Base-by-base conservation (phyloP, 1,140 invertebrate genomes). In the Caerostris darwini region DNA sequence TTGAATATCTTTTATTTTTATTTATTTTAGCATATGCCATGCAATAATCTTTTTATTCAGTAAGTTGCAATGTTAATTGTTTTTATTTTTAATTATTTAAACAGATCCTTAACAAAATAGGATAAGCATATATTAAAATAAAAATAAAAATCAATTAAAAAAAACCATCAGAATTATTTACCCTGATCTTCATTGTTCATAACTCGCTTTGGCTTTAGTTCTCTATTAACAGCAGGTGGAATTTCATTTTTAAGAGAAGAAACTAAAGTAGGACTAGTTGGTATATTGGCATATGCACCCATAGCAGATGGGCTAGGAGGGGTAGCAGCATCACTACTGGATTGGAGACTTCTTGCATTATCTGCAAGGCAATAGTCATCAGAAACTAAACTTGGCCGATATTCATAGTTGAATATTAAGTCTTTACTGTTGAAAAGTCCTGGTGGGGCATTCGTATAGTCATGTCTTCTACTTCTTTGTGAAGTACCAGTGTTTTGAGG, bases 151-250 rank as follows among this genome's bases (percentile, higher is more conserved):
- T 34, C 34, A 1, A 34, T 34, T 34, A 34, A 34, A 34, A 34
- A 34, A 34, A 34, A 34, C 0, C 34, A 34, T 34, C 34, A 34
- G 34, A 34, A 34, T 34, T 34, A 34, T 85, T 67, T 90, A 94
- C 93, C 71, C 85, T 67, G 89, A 87, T 94, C 88, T 69, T 90
- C 93, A 90, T 83, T 90, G 50, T 53, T 81, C 14, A 61, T 58
- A 50, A 88, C 69, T 59, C 97, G 19, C 71, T 95, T 95, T 93
- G 98, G 98, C 95, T 99, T 99, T 3, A 98, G 96, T 77, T 97
- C 97, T 14, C 98, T 96, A 95, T 98, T 97, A 57, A 98, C 97
- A 8, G 96, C 96, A 5, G 98, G 98, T 8, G 98, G 98, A n/a
- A 93, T 50, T 83, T 93, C 83, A 95, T 97, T 97, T 14, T 97